Base-by-base conservation (phyloP, 2,888 invertebrate genomes). In the Drosophila longiperda region DNA sequence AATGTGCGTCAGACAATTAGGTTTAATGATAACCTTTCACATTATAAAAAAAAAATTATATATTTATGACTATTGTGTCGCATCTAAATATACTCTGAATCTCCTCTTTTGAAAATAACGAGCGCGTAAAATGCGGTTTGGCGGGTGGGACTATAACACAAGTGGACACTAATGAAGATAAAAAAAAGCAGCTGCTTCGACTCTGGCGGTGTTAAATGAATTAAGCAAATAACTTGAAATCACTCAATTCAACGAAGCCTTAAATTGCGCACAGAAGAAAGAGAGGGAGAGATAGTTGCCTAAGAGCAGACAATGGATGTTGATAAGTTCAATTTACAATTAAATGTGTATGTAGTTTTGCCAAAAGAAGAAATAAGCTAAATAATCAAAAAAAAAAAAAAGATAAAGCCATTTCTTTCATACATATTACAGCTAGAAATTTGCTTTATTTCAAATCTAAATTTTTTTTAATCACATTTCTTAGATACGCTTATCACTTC, bases 291-390 rank as follows among this genome's bases (percentile, higher is more conserved):
- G 40, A 40, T 40, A 40, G n/a, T 40, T 40, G 20, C 32, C 32
- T 26, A 15, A 42, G 15, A 54, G 53, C 38, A 54, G 53, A 82
- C 68, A 75, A 64, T 78, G 64, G 50, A 53, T 75, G 77, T 84
- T 87, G 69, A 88, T 81, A 68, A 75, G 86, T 80, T 83, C 66
- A 86, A 86, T 83, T 86, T 73, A 38, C 69, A 65, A 45, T 48
- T 58, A 34, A 73, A 59, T 42, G 60, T 50, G 50, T 34, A 23
- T 48, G 9, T 60, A 57, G 57, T 66, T 68, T 68, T 58, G 66
- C 45, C 38, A 48, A 67, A 68, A 66, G 64, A 33, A 66, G 38
- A 64, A 68, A 63, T 20, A 6, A 57, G 15, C 8, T 57, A 20
- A 26, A 40, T 6, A 17, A 15, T 17, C 20, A 12, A 20, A 2